Percentiles rank a stretch among this genome's conserved stretches.
These are phyloP conservation scores for Cordilura impudica DNA, from an alignment of 2,888 invertebrate genomes.

Conservation along the genomic window DNA sequence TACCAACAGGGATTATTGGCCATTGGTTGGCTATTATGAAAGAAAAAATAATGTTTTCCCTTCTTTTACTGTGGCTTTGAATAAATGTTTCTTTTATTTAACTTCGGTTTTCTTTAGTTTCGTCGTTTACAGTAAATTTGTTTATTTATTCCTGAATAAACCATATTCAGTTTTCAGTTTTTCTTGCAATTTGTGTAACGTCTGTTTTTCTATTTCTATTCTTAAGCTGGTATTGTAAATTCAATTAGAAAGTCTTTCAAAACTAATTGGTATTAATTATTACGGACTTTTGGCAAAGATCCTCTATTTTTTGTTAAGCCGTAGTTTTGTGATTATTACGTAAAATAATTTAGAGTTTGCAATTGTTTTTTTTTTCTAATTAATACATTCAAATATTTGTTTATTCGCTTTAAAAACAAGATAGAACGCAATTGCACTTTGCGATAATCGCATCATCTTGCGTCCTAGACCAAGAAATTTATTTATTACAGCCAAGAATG, in stretches of 20 bases:
- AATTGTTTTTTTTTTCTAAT: no score
- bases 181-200: background rate
- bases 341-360: no score
- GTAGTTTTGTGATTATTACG: no score
- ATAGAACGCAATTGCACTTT: no score
- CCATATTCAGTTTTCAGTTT: slow-evolving; percentile 10
- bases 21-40: slow-evolving; percentile 17
- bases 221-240: slow-evolving; percentile 56
- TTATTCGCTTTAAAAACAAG: no score
- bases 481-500: no score
- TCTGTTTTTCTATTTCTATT: background rate
- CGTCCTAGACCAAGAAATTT: no score
- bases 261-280: slow-evolving; percentile 73
- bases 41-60: background rate
- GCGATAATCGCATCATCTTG: no score
- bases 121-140: slow-evolving; percentile 43
- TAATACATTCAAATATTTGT: no score
- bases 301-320: slow-evolving; percentile 3
- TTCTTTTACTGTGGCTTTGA: background rate
- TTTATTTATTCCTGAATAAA: slow-evolving; percentile 59
- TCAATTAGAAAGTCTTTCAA: slow-evolving; percentile 73
- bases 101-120: slow-evolving; percentile 21
- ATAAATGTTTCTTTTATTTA: background rate
- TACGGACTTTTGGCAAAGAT: slow-evolving; percentile 34
- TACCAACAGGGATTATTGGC: slow-evolving; percentile 54